Conservation (phyloP, 1,140 invertebrate species). For the Drosophila equinoxialis region DNA sequence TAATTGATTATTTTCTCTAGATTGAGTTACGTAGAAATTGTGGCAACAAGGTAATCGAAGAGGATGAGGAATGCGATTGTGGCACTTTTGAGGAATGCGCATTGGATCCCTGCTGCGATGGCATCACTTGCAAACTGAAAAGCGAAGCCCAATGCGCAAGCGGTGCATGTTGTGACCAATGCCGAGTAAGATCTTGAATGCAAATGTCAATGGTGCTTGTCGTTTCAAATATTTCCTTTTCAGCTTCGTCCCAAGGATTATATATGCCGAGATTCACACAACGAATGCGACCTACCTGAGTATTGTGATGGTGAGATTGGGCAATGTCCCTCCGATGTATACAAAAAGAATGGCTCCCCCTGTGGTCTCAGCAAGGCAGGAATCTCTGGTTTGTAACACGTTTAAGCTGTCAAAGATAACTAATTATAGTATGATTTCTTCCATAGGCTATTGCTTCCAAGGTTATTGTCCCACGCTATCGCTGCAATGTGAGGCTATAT, state of each 20-base stretch:
- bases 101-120: slow-evolving; percentile 96
- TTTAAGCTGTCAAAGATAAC: neutral
- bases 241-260: slow-evolving; percentile 90
- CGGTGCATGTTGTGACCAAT: slow-evolving; percentile 95
- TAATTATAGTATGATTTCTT: neutral
- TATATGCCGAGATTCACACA: slow-evolving; percentile 91
- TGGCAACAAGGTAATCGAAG: slow-evolving; percentile 96
- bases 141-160: slow-evolving; percentile 95
- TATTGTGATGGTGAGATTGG: slow-evolving; percentile 93
- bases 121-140: slow-evolving; percentile 95
- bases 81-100: slow-evolving; percentile 94
- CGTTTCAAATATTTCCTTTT: neutral
- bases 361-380: slow-evolving; percentile 86
- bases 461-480: slow-evolving; percentile 94
- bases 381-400: slow-evolving; percentile 57
- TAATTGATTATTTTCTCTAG: slow-evolving; percentile 68
- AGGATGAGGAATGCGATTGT: slow-evolving; percentile 97
- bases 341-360: slow-evolving; percentile 94
- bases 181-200: slow-evolving; percentile 87
- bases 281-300: slow-evolving; percentile 97
- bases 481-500: slow-evolving; percentile 94
- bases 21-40: slow-evolving; percentile 90
- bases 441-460: slow-evolving; percentile 92
- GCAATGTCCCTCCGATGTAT: slow-evolving; percentile 93
- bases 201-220: neutral